Evolutionary conservation across 2,888 invertebrate species (phyloP).

Genomic region (Drosophila melanosoma): DNA sequence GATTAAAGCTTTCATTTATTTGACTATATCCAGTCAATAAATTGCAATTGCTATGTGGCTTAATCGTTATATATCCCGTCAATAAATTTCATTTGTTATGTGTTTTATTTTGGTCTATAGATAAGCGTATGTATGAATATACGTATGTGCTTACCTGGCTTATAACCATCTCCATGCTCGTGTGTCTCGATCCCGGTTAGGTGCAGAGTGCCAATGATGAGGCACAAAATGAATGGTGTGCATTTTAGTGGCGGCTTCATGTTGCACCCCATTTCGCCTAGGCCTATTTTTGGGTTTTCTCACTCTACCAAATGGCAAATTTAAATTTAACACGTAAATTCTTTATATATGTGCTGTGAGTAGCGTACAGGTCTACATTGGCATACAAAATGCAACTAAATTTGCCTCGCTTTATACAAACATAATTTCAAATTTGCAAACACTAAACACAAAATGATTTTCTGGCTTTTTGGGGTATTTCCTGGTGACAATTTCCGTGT

Average conservation of each 20-base stretch:
- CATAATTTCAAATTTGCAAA: conserved; percentile 48
- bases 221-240: conserved; percentile 62
- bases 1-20: not conserved
- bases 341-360: conserved; percentile 14
- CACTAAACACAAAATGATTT: conserved; percentile 53
- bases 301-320: conserved; percentile 26
- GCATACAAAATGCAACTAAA: conserved; percentile 66
- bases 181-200: conserved; percentile 74
- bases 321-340: conserved; percentile 38
- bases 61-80: not conserved
- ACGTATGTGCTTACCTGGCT: conserved; percentile 81
- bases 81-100: not conserved
- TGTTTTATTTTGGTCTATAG: not conserved
- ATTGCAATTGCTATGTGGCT: not conserved
- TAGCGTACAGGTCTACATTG: conserved; percentile 41
- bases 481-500: conserved; percentile 39
- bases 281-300: conserved; percentile 1
- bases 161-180: conserved; percentile 84
- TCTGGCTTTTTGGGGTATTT: conserved; percentile 40
- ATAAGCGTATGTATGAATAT: not conserved
- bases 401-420: conserved; percentile 63
- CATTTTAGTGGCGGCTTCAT: conserved; percentile 56
- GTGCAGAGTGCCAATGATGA: conserved; percentile 66
- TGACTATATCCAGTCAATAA: not conserved
- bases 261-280: conserved; percentile 29